A percentile compares a stretch with the other conserved stretches of the same genome.
Evolutionary conservation across 2,113 vertebrate genomes (phyloP).

Genomic region (Bubalus kerabau): DNA sequence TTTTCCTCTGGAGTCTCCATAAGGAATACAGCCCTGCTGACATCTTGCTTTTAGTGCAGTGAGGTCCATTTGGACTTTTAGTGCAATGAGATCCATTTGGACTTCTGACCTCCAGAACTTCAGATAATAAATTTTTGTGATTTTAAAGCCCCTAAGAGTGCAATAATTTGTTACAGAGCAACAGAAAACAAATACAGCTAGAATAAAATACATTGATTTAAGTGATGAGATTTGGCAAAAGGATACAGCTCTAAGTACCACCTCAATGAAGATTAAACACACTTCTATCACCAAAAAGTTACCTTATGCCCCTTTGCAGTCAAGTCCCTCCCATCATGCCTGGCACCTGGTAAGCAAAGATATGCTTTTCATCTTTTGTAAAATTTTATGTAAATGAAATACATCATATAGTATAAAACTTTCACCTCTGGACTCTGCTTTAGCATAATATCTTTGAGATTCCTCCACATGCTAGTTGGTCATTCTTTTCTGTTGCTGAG

Average conservation of each 20-base stretch:
- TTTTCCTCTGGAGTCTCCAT: background rate
- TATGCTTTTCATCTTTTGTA: background rate
- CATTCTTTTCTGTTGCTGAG: background rate
- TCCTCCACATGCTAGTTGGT: background rate
- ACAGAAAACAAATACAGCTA: background rate
- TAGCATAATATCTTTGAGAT: background rate
- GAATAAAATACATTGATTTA: background rate
- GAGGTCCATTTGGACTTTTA: background rate
- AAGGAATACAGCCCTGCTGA: background rate
- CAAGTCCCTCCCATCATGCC: background rate
- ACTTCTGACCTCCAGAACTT: background rate
- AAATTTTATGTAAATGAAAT: background rate
- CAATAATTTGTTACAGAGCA: background rate
- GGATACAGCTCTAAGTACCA: background rate
- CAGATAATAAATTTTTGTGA: background rate
- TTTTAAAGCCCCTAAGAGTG: background rate
- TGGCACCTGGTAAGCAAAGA: background rate
- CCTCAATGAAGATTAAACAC: background rate
- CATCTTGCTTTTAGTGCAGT: background rate
- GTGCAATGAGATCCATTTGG: background rate
- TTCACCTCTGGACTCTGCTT: background rate
- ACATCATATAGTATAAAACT: background rate
- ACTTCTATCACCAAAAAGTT: background rate
- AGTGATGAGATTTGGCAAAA: background rate
- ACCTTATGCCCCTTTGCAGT: background rate